phyloP scores from a whole-genome alignment of 1,140 invertebrate species.

The Bradysia coprophila region DNA sequence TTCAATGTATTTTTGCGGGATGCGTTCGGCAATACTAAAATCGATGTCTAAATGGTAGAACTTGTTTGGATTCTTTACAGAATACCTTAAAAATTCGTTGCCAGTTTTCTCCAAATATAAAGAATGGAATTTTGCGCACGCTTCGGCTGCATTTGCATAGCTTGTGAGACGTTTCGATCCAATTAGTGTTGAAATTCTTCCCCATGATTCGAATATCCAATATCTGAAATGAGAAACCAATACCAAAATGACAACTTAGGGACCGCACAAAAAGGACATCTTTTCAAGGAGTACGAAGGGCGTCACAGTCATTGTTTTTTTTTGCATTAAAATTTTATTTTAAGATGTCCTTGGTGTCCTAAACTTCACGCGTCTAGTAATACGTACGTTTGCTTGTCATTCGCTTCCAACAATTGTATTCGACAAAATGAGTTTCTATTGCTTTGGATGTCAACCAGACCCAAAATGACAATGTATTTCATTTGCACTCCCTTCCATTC shows the following conservation, averaged over 20 bases:
- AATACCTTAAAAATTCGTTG: constrained; percentile 50
- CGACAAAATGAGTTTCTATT: constrained; percentile 94
- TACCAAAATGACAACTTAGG: no score
- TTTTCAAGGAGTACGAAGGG: no score
- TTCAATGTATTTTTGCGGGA: constrained; percentile 2
- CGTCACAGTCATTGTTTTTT: neutral
- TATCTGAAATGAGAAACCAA: no score
- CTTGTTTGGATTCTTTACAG: constrained; percentile 59
- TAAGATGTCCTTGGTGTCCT: constrained; percentile 2
- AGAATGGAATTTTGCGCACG: constrained; percentile 42
- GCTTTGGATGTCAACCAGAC: constrained; percentile 64
- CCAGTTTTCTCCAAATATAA: constrained; percentile 72
- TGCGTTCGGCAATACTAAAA: constrained; percentile 41
- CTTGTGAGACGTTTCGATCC: constrained; percentile 61
- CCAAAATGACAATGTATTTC: constrained; percentile 66
- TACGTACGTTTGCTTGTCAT: constrained; percentile 43
- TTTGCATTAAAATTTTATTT: neutral
- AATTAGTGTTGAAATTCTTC: constrained; percentile 88
- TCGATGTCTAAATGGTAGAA: constrained; percentile 81
- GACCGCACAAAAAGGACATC: no score
- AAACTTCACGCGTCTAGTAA: no score
- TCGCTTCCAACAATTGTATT: constrained; percentile 70
- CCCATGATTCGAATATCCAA: constrained; percentile 84
- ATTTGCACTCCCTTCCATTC: no score
- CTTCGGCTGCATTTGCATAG: constrained; percentile 30